These are phyloP conservation scores for Nomada flava DNA, from an alignment of 2,888 invertebrate species.

Conservation along the genomic window DNA sequence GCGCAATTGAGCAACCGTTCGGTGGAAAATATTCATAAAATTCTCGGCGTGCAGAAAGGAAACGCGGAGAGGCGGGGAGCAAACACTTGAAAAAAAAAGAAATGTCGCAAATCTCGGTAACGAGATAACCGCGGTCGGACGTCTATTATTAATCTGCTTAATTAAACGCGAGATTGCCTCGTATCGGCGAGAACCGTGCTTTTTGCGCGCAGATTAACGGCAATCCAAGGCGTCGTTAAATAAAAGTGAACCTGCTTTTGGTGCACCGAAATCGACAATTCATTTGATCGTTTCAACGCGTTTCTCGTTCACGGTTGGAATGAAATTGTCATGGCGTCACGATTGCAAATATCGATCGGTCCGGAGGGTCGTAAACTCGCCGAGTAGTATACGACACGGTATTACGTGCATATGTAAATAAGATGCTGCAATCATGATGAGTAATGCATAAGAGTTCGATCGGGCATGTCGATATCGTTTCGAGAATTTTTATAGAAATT, in stretches of 20 bases:
- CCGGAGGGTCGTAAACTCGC: conserved; percentile 57
- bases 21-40: conserved; percentile 38
- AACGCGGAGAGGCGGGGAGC: not conserved
- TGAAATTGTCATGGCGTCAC: conserved; percentile 43
- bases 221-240: conserved; percentile 36
- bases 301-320: conserved; percentile 26
- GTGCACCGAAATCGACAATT: conserved; percentile 37
- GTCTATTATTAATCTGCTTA: conserved; percentile 55
- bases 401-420: conserved; percentile 26
- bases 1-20: conserved; percentile 29
- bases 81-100: not conserved
- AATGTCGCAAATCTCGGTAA: conserved; percentile 17
- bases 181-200: conserved; percentile 7
- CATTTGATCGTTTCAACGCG: conserved; percentile 21
- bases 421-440: not conserved
- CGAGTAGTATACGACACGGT: conserved; percentile 16
- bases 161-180: conserved; percentile 42
- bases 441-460: too few relatives aligned
- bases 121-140: conserved; percentile 20
- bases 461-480: too few relatives aligned
- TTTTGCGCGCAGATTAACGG: conserved; percentile 22
- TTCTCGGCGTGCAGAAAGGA: not conserved
- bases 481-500: too few relatives aligned
- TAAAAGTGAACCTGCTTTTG: conserved; percentile 24
- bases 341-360: conserved; percentile 31